Percentiles rank a stretch among this genome's conserved stretches.
phyloP scores from a whole-genome alignment of 2,113 vertebrate genomes.

The Gnathonemus longibarbis region DNA sequence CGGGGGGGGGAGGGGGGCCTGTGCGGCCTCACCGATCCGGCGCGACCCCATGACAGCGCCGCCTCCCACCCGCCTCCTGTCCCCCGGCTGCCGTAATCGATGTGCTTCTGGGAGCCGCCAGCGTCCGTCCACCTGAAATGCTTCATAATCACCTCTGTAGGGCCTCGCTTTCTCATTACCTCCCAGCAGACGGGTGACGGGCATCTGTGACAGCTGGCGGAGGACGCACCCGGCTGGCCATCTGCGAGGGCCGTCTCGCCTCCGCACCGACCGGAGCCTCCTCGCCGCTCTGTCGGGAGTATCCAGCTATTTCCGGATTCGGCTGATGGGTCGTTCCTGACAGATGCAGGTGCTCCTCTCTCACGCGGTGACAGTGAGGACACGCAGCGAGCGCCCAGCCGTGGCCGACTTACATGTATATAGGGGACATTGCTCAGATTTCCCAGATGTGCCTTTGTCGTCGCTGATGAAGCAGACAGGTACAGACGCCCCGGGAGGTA shows the following conservation, averaged over 20 bases:
- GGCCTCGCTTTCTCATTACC: background rate
- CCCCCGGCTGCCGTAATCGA: background rate
- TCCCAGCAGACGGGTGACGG: background rate
- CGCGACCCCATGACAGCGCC: background rate
- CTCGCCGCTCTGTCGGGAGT: slow-evolving; percentile 14
- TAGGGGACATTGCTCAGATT: background rate
- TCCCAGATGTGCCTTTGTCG: background rate
- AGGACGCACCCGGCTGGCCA: background rate
- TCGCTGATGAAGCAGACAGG: background rate
- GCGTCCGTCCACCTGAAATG: background rate
- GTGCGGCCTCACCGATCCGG: background rate
- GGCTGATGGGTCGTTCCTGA: background rate
- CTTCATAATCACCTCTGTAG: slow-evolving; percentile 14
- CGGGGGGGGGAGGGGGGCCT: background rate
- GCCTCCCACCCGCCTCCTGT: no score
- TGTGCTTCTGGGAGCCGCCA: background rate
- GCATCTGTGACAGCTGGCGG: background rate
- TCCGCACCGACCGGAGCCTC: background rate
- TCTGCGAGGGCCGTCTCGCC: background rate
- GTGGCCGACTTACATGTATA: background rate
- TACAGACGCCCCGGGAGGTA: background rate
- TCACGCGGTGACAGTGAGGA: background rate
- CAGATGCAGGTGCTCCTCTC: background rate
- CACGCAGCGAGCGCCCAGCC: background rate
- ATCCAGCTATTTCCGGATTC: background rate